These are phyloP conservation scores for Drosophila neocordata DNA, from an alignment of 1,140 invertebrate genomes.

Conservation along the genomic window DNA sequence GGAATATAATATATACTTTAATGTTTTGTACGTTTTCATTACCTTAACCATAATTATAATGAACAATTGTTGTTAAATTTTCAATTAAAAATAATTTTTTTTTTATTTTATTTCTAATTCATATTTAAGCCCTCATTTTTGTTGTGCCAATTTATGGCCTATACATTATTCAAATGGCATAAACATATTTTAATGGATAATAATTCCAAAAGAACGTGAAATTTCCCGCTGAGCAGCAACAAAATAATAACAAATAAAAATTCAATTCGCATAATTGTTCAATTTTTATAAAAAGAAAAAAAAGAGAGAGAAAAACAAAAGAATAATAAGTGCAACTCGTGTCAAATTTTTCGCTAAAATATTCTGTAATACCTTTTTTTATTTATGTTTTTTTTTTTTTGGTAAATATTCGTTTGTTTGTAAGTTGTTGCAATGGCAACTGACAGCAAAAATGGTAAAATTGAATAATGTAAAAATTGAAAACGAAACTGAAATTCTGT, in stretches of 20 bases:
- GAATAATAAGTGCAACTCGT: conserved; percentile 27
- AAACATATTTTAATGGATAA: conserved; percentile 54
- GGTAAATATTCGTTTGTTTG: background rate
- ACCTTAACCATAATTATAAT: background rate
- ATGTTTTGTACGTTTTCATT: background rate
- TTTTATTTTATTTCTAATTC: background rate
- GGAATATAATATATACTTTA: background rate
- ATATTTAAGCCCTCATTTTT: background rate
- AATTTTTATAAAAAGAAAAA: conserved; percentile 48
- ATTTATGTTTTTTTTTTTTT: background rate
- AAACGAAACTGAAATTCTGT: conserved; percentile 41
- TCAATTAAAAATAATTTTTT: background rate
- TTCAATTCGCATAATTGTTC: conserved; percentile 52
- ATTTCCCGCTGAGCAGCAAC: background rate
- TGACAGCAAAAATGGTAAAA: conserved; percentile 23
- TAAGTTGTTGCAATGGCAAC: conserved; percentile 22
- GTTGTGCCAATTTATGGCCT: conserved; percentile 33
- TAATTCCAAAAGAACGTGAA: conserved; percentile 3
- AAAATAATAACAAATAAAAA: conserved; percentile 33
- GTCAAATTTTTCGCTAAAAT: conserved; percentile 44
- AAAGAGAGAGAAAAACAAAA: conserved; percentile 12
- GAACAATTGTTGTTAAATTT: background rate
- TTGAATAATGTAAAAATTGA: conserved; percentile 25
- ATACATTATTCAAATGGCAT: conserved; percentile 54
- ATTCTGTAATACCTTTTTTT: conserved; percentile 30